A percentile compares a stretch with the other conserved stretches of the same genome.
Conservation (phyloP, 2,113 vertebrate genomes). For the Rhea americana region DNA sequence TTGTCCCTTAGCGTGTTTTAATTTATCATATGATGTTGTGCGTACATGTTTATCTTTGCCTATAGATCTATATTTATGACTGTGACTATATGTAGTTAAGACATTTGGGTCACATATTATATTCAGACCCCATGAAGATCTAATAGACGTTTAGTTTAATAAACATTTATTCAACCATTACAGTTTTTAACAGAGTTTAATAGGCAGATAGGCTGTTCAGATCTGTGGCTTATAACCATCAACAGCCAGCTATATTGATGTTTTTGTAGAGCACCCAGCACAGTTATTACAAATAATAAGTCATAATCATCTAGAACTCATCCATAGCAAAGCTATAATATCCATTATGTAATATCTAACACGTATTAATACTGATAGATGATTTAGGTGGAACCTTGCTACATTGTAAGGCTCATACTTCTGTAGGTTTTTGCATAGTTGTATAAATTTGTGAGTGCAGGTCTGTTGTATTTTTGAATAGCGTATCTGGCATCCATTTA, state of each 20-base stretch:
- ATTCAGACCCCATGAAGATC: neutral
- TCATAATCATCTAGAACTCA: neutral
- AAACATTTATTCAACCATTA: slow-evolving; percentile 17
- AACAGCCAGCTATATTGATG: neutral
- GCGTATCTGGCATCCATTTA: accelerated
- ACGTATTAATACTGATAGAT: neutral
- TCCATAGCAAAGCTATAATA: neutral
- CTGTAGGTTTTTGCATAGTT: neutral
- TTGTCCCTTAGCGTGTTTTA: neutral
- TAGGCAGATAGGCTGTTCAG: neutral
- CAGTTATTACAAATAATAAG: neutral
- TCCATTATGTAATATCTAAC: neutral
- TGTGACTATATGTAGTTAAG: neutral
- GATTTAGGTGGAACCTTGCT: neutral
- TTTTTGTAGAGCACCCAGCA: neutral
- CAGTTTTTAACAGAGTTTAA: slow-evolving; percentile 22
- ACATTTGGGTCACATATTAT: neutral
- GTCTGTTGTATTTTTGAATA: neutral
- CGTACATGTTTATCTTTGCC: neutral
- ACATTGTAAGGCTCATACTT: neutral
- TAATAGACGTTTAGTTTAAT: neutral
- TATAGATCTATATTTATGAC: neutral
- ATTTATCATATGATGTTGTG: neutral
- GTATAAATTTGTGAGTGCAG: neutral
- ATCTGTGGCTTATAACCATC: neutral